phyloP scores from a whole-genome alignment of 2,888 invertebrate genomes.

The Empis stercorea region DNA sequence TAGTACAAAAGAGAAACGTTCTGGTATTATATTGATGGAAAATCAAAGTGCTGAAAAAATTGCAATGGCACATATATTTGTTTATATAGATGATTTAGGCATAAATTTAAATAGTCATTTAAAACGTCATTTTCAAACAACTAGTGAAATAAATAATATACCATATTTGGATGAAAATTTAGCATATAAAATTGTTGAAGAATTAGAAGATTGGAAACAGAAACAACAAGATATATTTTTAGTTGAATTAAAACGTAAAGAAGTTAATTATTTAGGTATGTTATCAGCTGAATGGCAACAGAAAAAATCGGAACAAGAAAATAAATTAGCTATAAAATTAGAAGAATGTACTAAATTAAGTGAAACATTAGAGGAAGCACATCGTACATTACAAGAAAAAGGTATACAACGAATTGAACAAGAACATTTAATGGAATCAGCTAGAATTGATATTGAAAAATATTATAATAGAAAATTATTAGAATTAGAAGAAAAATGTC shows the following conservation, averaged over 20 bases:
- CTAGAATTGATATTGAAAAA: conserved; percentile 46
- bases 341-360: conserved; percentile 49
- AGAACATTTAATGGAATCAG: conserved; percentile 34
- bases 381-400: conserved; percentile 9
- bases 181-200: conserved; percentile 46
- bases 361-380: conserved; percentile 38
- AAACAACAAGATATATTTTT: conserved; percentile 50
- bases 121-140: conserved; percentile 1
- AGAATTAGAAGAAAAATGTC: conserved; percentile 40
- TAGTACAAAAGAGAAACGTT: conserved; percentile 10
- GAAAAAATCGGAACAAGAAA: conserved; percentile 42
- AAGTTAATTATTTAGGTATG: conserved; percentile 41
- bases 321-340: conserved; percentile 43
- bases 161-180: conserved; percentile 19
- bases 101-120: conserved; percentile 14
- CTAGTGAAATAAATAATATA: not conserved
- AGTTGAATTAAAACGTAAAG: conserved; percentile 45
- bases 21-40: conserved; percentile 11
- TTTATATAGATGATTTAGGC: conserved; percentile 14
- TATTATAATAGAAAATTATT: conserved; percentile 45
- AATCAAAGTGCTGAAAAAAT: conserved; percentile 12
- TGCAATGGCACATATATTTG: conserved; percentile 14
- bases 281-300: conserved; percentile 46
- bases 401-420: conserved; percentile 9
- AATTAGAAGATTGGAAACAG: conserved; percentile 62